Base-by-base conservation (phyloP, 2,113 vertebrate genomes). In the Cyanoderma ruficeps region DNA sequence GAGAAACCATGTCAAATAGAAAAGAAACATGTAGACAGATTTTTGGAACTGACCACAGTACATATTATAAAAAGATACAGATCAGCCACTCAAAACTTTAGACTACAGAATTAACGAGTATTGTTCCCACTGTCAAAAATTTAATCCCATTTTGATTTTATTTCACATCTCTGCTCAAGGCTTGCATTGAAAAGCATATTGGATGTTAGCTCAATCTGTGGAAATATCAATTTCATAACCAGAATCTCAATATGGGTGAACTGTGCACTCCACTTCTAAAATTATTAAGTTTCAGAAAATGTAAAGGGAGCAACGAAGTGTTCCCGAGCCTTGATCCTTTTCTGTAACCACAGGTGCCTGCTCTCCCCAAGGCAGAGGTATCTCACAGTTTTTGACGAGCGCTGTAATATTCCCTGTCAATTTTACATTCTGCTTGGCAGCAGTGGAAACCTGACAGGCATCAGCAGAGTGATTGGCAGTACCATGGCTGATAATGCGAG, bases 401-500 rank as follows among this genome's bases (percentile, higher is more conserved):
- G 0, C 72, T 44, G 90, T 74, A 93, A 90, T 89, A 93, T 89
- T 97, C 83, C 95, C 94, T 97, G 97, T 97, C 97, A 97, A 96
- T 97, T 97, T 97, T 97, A 96, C 81, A 95, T 96, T 95, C 92
- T 93, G 93, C 86, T 93, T 90, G 97, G 94, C 95, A 98, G 93
- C 91, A 97, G 41, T 31, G 30, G 86, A 95, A 94, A 94, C 94
- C 90, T 94, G 84, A 96, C 95, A 97, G 96, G 97, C 94, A 97
- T 97, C 94, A 92, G 90, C 92, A 93, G 83, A 93, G 84, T 97
- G 97, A 97, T 95, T 96, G 93, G 93, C 95, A 97, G 95, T 50
- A 94, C 93, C 95, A 91, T 95, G 96, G 95, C 88, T 97, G 97
- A 98, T 96, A 97, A 89, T 85, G 95, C 74, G 86, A 96, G 94